phyloP scores from a whole-genome alignment of 2,113 vertebrate species.

The Oenanthe oenanthe region DNA sequence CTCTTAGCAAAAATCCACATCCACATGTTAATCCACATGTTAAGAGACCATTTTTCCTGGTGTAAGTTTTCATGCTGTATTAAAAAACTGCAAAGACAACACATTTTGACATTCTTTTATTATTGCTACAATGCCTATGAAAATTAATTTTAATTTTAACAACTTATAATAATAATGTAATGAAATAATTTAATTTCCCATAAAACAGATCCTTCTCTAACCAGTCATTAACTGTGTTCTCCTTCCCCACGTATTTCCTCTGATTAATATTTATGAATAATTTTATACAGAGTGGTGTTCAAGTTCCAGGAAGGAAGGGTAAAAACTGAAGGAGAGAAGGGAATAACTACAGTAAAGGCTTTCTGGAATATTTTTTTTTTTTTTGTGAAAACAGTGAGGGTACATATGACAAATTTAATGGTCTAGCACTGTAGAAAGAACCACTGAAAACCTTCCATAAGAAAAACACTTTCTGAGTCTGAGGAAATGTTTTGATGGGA shows the following conservation, averaged over 20 bases:
- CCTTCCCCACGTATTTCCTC: neutral
- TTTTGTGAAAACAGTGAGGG: neutral
- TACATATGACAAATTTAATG: neutral
- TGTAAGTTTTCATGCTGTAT: neutral
- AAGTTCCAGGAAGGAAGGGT: neutral
- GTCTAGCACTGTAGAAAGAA: neutral
- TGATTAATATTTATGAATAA: conserved; percentile 44
- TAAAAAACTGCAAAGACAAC: conserved; percentile 40
- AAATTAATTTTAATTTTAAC: conserved; percentile 57
- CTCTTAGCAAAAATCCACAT: neutral
- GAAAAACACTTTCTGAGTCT: neutral
- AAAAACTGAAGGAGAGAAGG: neutral
- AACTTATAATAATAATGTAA: conserved; percentile 6
- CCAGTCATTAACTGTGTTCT: conserved; percentile 7
- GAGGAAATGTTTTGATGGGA: neutral
- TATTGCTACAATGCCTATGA: conserved; percentile 6
- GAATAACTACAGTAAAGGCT: neutral
- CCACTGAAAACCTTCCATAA: neutral
- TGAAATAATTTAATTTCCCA: conserved; percentile 12
- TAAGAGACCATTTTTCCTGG: neutral
- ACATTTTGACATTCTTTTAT: conserved; percentile 50
- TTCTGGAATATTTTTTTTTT: neutral
- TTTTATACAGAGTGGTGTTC: neutral
- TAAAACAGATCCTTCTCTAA: conserved; percentile 4
- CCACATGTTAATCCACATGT: no score